phyloP scores from a whole-genome alignment of 2,113 vertebrate genomes.

The Stigmatopora argus region DNA sequence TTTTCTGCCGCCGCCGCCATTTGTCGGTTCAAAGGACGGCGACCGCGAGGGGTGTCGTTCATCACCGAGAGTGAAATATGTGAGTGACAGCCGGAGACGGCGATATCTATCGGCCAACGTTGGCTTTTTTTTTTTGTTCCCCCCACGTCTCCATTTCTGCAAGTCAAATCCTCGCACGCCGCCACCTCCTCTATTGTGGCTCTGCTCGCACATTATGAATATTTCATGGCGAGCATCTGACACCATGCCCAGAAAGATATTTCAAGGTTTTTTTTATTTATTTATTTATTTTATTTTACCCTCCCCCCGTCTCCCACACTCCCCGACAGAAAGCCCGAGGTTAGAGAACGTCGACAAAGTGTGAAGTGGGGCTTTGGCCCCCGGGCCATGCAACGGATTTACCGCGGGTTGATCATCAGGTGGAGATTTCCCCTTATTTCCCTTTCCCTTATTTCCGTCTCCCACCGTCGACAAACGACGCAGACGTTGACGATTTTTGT shows the following conservation, averaged over 20 bases:
- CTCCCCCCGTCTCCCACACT: background rate
- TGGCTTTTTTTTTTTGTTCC: slow-evolving; percentile 17
- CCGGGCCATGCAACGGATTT: slow-evolving; percentile 49
- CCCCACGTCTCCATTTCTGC: slow-evolving; percentile 58
- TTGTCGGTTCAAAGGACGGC: slow-evolving; percentile 1
- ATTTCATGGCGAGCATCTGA: slow-evolving; percentile 70
- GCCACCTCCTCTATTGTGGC: slow-evolving; percentile 63
- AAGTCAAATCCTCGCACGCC: slow-evolving; percentile 60
- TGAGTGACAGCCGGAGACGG: slow-evolving; percentile 56
- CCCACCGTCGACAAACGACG: slow-evolving; percentile 36
- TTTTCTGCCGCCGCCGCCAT: background rate
- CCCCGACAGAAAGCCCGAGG: slow-evolving; percentile 57
- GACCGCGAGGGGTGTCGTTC: slow-evolving; percentile 18
- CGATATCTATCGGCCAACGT: slow-evolving; percentile 49
- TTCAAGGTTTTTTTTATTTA: slow-evolving; percentile 47
- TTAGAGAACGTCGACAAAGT: slow-evolving; percentile 65
- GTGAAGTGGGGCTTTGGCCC: slow-evolving; percentile 59
- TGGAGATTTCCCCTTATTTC: slow-evolving; percentile 44
- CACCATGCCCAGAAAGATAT: slow-evolving; percentile 65
- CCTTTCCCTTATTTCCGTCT: slow-evolving; percentile 24
- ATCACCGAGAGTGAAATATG: slow-evolving; percentile 45
- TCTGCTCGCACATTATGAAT: slow-evolving; percentile 64
- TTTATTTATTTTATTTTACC: background rate
- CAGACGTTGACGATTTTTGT: slow-evolving; percentile 39
- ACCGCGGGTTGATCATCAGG: slow-evolving; percentile 61